Evolutionary conservation across 2,888 invertebrate species (phyloP).

Genomic region (Synanthedon vespiformis): DNA sequence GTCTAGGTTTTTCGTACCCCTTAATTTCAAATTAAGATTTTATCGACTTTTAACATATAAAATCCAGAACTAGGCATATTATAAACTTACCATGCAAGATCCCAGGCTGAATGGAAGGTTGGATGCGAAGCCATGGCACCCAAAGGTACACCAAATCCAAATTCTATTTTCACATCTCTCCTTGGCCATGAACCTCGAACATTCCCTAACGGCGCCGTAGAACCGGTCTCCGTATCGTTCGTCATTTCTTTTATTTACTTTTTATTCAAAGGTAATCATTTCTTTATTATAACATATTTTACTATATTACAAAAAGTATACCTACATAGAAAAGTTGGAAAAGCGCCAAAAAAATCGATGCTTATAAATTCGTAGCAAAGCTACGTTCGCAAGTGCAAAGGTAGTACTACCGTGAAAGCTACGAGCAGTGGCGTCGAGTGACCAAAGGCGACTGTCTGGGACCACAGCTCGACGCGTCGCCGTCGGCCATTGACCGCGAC

Average conservation of each 20-base stretch:
- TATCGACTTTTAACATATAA: too few species aligned
- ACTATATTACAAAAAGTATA: neutral
- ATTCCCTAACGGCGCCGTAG: slow-evolving; percentile 14
- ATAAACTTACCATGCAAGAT: slow-evolving; percentile 55
- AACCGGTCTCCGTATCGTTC: slow-evolving; percentile 32
- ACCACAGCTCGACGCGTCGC: neutral
- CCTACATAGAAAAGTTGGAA: neutral
- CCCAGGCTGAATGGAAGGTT: slow-evolving; percentile 69
- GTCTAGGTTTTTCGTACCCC: too few species aligned
- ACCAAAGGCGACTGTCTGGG: slow-evolving; percentile 1
- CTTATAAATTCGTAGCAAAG: neutral
- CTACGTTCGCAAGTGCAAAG: neutral
- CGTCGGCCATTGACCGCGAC: slow-evolving; percentile 1
- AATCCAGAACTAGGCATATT: too few species aligned
- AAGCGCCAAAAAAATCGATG: too few species aligned
- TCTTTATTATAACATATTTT: neutral
- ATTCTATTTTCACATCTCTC: slow-evolving; percentile 67
- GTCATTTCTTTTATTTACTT: slow-evolving; percentile 37
- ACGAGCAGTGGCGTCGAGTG: neutral
- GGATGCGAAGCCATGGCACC: slow-evolving; percentile 65
- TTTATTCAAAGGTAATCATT: neutral
- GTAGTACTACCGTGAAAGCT: neutral
- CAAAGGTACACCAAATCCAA: slow-evolving; percentile 61
- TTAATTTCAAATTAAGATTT: too few species aligned
- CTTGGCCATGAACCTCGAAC: slow-evolving; percentile 35